Base-by-base conservation (phyloP, 2,888 invertebrate genomes). In the Colostygia pectinataria region DNA sequence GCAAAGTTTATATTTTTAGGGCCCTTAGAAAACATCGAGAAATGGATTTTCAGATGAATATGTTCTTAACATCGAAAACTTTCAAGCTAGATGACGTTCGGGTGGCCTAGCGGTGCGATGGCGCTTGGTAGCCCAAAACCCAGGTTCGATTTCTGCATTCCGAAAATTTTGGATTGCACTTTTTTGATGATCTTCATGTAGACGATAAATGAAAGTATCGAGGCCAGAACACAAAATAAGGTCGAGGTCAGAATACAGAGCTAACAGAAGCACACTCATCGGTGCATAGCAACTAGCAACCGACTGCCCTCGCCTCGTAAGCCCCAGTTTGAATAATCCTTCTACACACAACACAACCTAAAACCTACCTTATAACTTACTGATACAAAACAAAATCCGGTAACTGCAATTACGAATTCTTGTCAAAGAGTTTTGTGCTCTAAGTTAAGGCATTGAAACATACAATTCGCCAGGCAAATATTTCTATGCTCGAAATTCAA, bases 221-320 rank as follows among this genome's bases (percentile, higher is more conserved):
- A 36, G 47, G 47, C 23, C 40, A 37, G 5, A 38, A 13, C 0
- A 15, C 20, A 36, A 37, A 29, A 48, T 8, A 44, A 31, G 13
- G 36, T 24, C 41, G 36, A 48, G 47, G 47, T 41, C 25, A 36
- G 3, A 25, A 25, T 31, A 7, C 23, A 29, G 47, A 4, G 13
- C 41, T 18, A 41, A 48, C 12, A 12, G 47, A 25, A 48, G 18
- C 47, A 5, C 24, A 41, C 41, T 37, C 41, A 34, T 18, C 36
- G 31, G 10, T 18, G 74, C 82, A 67, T 80, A 71, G 83, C 80
- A 80, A 82, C 83, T 80, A 71, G 83, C 80, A 80, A 82, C 83
- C 64, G 64, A 63, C 29, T 33, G 61, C 73, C 77, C 67, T 66
- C 70, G 70, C 70, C 65, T 66, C 23, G 39, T 61, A 53, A 40